Conservation (phyloP, 1,140 invertebrate genomes). For the Philotrypesis tridentata region DNA sequence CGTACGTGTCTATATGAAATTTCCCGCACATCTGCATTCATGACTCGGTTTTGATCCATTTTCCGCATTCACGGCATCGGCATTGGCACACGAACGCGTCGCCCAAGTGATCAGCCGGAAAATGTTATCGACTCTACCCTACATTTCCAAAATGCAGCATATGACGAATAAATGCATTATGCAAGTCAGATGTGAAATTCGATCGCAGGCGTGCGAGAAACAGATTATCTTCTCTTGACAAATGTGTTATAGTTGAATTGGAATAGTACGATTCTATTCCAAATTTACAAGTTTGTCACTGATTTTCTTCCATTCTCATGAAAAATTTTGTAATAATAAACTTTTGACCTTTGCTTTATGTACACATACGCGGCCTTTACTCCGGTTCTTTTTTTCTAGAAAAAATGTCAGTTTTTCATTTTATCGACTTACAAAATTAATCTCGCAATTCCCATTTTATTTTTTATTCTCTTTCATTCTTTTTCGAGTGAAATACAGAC, state of each 20-base stretch:
- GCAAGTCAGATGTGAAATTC: conserved; percentile 56
- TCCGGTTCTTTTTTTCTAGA: too few relatives aligned
- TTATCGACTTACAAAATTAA: too few relatives aligned
- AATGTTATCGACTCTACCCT: conserved; percentile 2
- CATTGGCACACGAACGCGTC: not conserved
- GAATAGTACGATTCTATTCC: too few relatives aligned
- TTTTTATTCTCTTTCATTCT: too few relatives aligned
- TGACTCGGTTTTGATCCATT: not conserved
- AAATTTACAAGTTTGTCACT: too few relatives aligned
- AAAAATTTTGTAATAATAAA: too few relatives aligned
- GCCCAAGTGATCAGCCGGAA: conserved; percentile 10
- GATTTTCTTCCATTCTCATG: not conserved
- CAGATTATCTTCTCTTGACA: too few relatives aligned
- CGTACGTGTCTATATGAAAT: not conserved
- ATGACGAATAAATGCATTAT: conserved; percentile 14
- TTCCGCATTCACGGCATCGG: not conserved
- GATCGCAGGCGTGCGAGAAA: conserved; percentile 18
- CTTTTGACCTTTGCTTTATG: too few relatives aligned
- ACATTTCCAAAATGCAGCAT: not conserved
- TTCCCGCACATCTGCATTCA: not conserved
- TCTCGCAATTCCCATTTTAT: too few relatives aligned
- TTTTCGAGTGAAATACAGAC: not conserved
- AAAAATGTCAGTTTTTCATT: too few relatives aligned
- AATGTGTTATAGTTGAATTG: too few relatives aligned
- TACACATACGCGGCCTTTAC: too few relatives aligned